Conservation (phyloP, 2,888 invertebrate species). For the Conus canariensis region DNA sequence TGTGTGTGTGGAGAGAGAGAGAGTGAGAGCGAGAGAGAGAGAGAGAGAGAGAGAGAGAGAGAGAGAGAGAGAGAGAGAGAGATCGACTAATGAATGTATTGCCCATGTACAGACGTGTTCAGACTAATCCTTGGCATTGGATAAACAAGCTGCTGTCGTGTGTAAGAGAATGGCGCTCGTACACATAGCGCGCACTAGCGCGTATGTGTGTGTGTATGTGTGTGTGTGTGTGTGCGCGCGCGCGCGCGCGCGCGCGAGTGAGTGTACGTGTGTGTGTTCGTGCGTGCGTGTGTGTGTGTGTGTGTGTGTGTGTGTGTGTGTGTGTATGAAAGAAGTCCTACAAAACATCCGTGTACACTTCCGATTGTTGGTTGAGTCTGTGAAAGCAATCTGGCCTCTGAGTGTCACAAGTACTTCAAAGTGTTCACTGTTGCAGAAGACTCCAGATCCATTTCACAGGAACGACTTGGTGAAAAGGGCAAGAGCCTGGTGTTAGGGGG, state of each 20-base stretch:
- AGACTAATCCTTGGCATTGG: no score
- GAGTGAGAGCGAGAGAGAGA: no score
- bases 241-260: not conserved
- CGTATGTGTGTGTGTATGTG: not conserved
- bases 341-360: not conserved
- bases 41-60: no score
- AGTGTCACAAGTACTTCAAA: no score
- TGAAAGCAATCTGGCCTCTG: no score
- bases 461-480: not conserved
- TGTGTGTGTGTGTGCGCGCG: not conserved
- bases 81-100: no score
- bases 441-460: not conserved
- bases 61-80: no score
- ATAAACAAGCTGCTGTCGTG: no score
- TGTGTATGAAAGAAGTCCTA: not conserved
- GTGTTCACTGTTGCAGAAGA: not conserved
- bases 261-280: not conserved
- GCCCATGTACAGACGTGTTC: no score
- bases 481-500: not conserved
- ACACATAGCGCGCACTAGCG: not conserved
- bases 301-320: conserved; percentile 14
- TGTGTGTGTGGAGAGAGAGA: not conserved
- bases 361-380: no score
- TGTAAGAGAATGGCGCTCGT: no score
- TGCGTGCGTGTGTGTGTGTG: conserved; percentile 2